Evolutionary conservation across 1,140 invertebrate species (phyloP).

Genomic region (Patella vulgata): DNA sequence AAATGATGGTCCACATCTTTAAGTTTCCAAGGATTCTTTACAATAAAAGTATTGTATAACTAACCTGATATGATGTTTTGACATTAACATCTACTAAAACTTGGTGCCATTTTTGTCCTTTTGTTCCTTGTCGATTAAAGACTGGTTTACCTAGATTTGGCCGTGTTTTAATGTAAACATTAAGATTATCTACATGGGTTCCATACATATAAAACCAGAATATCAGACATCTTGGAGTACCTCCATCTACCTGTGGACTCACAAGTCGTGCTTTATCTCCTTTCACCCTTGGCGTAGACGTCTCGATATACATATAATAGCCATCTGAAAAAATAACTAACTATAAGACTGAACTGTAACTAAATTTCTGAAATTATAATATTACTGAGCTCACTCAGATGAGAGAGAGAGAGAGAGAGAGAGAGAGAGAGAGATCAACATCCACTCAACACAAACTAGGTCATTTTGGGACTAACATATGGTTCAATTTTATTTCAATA

Average conservation of each 20-base stretch:
- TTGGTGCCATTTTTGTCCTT: conserved; percentile 46
- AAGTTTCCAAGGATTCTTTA: too few relatives aligned
- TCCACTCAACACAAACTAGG: too few relatives aligned
- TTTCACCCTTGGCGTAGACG: conserved; percentile 38
- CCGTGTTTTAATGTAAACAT: conserved; percentile 40
- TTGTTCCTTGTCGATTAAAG: conserved; percentile 44
- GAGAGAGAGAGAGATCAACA: too few relatives aligned
- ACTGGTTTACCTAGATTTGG: conserved; percentile 26
- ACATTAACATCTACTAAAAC: conserved; percentile 23
- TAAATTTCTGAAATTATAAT: background rate
- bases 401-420: too few relatives aligned
- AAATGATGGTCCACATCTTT: too few relatives aligned
- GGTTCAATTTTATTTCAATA: too few relatives aligned
- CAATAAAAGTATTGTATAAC: too few relatives aligned
- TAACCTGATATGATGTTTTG: conserved; percentile 32
- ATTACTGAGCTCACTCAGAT: too few relatives aligned
- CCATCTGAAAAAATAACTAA: conserved; percentile 38
- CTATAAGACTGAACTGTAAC: background rate
- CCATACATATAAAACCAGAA: conserved; percentile 80
- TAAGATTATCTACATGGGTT: conserved; percentile 46
- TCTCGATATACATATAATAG: conserved; percentile 60
- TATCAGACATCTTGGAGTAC: background rate
- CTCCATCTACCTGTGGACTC: conserved; percentile 22
- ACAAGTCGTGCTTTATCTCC: conserved; percentile 48
- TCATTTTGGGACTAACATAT: too few relatives aligned